Evolutionary conservation across 2,113 vertebrate species (phyloP).

Genomic region (Nycticryphes semicollaris): DNA sequence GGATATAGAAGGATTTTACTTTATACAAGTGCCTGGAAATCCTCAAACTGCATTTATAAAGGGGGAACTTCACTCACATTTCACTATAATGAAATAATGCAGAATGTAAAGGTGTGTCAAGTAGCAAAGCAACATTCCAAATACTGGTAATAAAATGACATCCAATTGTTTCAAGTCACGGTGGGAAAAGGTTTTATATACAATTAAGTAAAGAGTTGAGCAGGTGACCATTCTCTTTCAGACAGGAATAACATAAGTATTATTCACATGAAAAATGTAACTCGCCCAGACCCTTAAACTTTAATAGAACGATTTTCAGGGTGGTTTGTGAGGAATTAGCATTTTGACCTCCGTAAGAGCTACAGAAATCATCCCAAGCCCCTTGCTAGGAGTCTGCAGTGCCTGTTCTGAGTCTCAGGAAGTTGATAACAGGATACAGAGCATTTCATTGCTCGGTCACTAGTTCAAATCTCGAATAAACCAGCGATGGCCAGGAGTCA

Average conservation of each 20-base stretch:
- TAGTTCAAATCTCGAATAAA: background rate
- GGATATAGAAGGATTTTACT: constrained; percentile 32
- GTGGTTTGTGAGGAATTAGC: background rate
- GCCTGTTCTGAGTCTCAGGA: background rate
- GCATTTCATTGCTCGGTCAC: background rate
- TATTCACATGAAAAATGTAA: background rate
- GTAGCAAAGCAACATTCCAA: background rate
- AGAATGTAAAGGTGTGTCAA: background rate
- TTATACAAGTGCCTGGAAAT: background rate
- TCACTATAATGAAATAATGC: background rate
- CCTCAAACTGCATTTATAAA: background rate
- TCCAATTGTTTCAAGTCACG: background rate
- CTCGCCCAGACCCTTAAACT: background rate
- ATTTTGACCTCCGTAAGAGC: background rate
- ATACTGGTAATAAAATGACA: background rate
- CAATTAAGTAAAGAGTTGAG: background rate
- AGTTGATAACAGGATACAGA: background rate
- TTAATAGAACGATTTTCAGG: background rate
- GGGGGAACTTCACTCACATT: background rate
- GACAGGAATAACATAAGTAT: background rate
- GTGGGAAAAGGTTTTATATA: background rate
- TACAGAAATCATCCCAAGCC: background rate
- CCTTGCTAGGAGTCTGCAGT: background rate
- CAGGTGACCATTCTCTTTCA: background rate
- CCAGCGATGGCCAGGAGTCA: background rate